Evolutionary conservation across 64 coral and sea anemone genomes (phyloP).

Genomic region (Pocillopora damicornis): DNA sequence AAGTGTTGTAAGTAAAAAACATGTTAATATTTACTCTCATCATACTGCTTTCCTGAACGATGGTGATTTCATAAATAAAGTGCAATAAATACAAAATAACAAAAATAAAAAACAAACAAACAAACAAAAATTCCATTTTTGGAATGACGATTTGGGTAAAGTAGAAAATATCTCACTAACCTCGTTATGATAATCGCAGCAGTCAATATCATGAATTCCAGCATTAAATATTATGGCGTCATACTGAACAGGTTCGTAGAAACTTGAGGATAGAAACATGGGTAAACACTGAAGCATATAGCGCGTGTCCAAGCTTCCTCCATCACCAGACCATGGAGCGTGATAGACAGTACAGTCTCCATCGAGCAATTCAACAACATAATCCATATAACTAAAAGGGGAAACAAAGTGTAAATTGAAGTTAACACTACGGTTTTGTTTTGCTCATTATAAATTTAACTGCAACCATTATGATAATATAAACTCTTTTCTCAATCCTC

Average conservation of each 20-base stretch:
- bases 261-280: constrained; percentile 59
- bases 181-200: constrained; percentile 52
- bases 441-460: too few species aligned
- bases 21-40: too few species aligned
- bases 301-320: constrained; percentile 63
- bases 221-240: constrained; percentile 63
- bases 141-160: background rate
- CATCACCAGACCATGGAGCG: constrained; percentile 61
- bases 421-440: background rate
- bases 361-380: constrained; percentile 35
- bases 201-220: constrained; percentile 63
- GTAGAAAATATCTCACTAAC: background rate
- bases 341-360: constrained; percentile 62
- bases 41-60: too few species aligned
- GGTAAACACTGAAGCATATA: constrained; percentile 64
- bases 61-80: too few species aligned
- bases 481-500: too few species aligned
- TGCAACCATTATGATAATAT: too few species aligned
- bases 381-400: constrained; percentile 22
- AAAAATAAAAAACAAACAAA: background rate
- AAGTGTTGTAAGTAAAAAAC: too few species aligned
- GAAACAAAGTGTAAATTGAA: background rate
- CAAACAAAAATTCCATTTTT: background rate
- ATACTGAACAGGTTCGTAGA: constrained; percentile 56
- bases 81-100: too few species aligned